Evolutionary conservation across 2,888 invertebrate species (phyloP).

Genomic region (Drosophila limbata): DNA sequence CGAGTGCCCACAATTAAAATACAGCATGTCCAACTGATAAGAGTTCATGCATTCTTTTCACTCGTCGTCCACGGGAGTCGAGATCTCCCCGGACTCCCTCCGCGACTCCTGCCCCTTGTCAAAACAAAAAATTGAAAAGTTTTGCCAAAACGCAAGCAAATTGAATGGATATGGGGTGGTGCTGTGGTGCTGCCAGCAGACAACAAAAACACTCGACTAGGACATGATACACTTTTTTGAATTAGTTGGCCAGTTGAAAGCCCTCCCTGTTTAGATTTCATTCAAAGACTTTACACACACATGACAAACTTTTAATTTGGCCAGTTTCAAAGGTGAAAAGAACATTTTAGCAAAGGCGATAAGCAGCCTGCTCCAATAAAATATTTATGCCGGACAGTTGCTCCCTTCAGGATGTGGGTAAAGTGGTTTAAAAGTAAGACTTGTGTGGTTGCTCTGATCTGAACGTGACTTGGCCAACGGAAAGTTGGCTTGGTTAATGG

Average conservation of each 20-base stretch:
- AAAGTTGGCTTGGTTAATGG: neutral
- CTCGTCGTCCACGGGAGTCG: constrained; percentile 41
- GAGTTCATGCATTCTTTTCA: constrained; percentile 77
- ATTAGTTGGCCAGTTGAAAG: constrained; percentile 25
- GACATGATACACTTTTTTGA: constrained; percentile 45
- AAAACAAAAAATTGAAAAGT: constrained; percentile 72
- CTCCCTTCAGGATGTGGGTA: constrained; percentile 21
- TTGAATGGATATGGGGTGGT: constrained; percentile 51
- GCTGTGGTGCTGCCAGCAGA: constrained; percentile 29
- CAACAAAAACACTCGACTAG: constrained; percentile 51
- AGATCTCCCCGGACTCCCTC: constrained; percentile 2
- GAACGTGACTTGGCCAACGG: constrained; percentile 8
- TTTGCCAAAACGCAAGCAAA: constrained; percentile 68
- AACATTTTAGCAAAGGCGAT: constrained; percentile 35
- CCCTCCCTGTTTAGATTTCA: constrained; percentile 24
- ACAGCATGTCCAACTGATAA: constrained; percentile 81
- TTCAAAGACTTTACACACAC: constrained; percentile 54
- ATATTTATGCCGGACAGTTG: constrained; percentile 70
- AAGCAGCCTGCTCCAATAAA: constrained; percentile 53
- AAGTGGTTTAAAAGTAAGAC: constrained; percentile 3
- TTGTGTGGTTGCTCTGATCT: neutral
- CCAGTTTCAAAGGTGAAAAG: constrained; percentile 75
- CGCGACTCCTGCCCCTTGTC: constrained; percentile 13
- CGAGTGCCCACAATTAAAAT: constrained; percentile 81
- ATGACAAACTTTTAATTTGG: constrained; percentile 71